Evolutionary conservation across 2,888 invertebrate genomes (phyloP), one percentile per base, ranked within the genome.

Genomic region (Cordilura impudica): DNA sequence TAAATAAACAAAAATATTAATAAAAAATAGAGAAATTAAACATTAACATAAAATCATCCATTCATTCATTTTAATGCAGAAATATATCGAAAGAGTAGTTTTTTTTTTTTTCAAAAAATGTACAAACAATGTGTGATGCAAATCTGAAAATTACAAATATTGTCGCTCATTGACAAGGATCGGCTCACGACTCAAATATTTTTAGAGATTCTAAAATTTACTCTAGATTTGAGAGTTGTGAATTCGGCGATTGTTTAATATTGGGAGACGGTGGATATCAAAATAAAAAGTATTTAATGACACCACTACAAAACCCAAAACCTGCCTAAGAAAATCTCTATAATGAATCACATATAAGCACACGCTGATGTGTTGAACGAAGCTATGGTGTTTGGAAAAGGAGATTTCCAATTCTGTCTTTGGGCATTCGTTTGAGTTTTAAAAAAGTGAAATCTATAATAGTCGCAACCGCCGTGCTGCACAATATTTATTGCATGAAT

Each of bases 251-350:
- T 14, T 54, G 49, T 45, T 8, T 79, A 4, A 35, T 79, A 23
- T 16, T 79, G 14, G 71, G 70, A 19, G 74, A 79, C 31, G 66
- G 79, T 75, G 74, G 74, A 2, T 74, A 74, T 49, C 43, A 23
- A 19, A 74, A 67, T 47, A 74, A 29, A 58, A 56, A 56, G 1
- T 60, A 43, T 53, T 12, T 78, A 12, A 47, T 72, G 39, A 73
- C 71, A 47, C 71, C 66, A 14, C 49, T 70, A 23, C 7, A 10
- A n/a, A 54, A 26, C 26, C 26, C 26, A 6, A 26, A 4, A 26
- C 6, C 26, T 26, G 4, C 26, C 6, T 3, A 26, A 26, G 26
- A 26, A 26, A 26, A 3, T 26, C 26, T 26, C 6, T 26, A 26
- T 26, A 26, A 26, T 26, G 26, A 26, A 6, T 26, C 26, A 4